Evolutionary conservation across 2,113 vertebrate species (phyloP), one percentile per base, ranked within the genome.

Genomic region (Epinephelus moara): DNA sequence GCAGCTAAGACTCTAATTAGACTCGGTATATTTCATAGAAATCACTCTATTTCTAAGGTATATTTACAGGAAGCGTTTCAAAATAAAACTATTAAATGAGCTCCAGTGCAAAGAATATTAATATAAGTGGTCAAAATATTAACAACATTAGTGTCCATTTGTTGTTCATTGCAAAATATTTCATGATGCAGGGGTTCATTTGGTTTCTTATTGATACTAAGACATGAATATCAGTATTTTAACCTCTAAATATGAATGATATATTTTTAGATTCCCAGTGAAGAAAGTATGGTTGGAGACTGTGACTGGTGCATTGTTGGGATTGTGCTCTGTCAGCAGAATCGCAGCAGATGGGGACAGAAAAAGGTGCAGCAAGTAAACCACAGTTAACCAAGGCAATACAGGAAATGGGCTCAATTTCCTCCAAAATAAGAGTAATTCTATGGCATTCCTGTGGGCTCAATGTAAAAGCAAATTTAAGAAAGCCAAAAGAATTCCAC

Each of bases 291-390:
- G 30, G 14, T 18, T 19, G 52, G 14, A 13, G 14, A 1, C 5
- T 21, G 71, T 3, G 47, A 42, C 3, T 79, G 86, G 18, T 82
- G 82, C 82, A 83, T 83, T 72, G 82, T 69, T 63, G 25, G 25
- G 27, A 10, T 68, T 81, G 17, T 78, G 73, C 73, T 75, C 59
- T 1, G 68, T 89, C 88, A 86, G 88, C 84, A 81, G 45, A 78
- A 81, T 64, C 47, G 0, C 75, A 70, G 68, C 66, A 74, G 72
- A 61, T 7, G 27, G 75, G 3, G 73, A 68, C 63, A 57, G 30
- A 53, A 49, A 30, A 2, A 50, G 37, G 6, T 40, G 47, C 70
- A 53, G 30, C 6, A 66, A 64, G 27, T 45, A 12, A 4, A 0
- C 27, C 6, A 4, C 8, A 6, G 4, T 50, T 12, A n/a, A 4